phyloP scores from a whole-genome alignment of 1,140 invertebrate species.

The Dendrolimus kikuchii region DNA sequence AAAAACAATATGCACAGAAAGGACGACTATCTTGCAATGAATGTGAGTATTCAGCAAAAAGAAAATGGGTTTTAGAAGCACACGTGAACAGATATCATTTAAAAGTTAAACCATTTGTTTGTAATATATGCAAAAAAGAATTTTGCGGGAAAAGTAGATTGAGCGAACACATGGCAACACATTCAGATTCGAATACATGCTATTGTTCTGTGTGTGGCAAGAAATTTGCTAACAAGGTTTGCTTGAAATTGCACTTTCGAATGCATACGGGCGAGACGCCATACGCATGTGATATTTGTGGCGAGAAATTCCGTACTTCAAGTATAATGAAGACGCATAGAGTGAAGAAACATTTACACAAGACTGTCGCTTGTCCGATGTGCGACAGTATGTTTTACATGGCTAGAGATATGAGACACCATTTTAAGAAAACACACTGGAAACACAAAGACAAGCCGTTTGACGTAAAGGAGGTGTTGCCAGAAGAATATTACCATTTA shows the following conservation, averaged over 20 bases:
- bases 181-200: constrained; percentile 12
- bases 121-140: constrained; percentile 22
- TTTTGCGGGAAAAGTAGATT: constrained; percentile 24
- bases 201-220: constrained; percentile 23
- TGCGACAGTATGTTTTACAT: constrained; percentile 27
- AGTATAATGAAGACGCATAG: constrained; percentile 29
- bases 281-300: constrained; percentile 29
- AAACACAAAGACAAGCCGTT: constrained; percentile 22
- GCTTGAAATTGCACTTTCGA: constrained; percentile 25
- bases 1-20: too few relatives aligned
- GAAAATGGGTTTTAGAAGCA: constrained; percentile 21
- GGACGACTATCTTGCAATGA: constrained; percentile 6
- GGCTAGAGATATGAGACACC: constrained; percentile 22
- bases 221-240: constrained; percentile 26
- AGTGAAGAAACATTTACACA: constrained; percentile 26
- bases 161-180: constrained; percentile 21
- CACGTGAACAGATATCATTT: constrained; percentile 31
- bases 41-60: constrained; percentile 20
- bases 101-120: constrained; percentile 28
- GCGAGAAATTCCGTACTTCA: constrained; percentile 30
- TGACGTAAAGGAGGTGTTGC: constrained; percentile 20
- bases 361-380: constrained; percentile 20
- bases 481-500: constrained; percentile 19
- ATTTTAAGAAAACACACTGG: constrained; percentile 32
- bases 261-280: constrained; percentile 29